Percentiles rank a stretch among this genome's conserved stretches.
These are phyloP conservation scores for Taxidea taxus DNA, from an alignment of 2,113 vertebrate species.

Conservation along the genomic window DNA sequence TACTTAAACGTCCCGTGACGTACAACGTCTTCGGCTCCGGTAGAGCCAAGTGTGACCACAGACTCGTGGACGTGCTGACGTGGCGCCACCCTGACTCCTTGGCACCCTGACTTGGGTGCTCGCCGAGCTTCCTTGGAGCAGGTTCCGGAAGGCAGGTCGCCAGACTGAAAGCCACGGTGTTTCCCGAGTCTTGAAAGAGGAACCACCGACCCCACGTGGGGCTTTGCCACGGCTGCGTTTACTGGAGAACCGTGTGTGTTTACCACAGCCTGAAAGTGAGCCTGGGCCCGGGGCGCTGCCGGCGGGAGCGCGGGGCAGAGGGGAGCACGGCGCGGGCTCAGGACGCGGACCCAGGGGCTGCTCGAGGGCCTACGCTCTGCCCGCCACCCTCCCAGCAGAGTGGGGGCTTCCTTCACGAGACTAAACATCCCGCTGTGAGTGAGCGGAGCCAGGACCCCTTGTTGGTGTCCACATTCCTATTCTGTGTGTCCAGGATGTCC, in stretches of 20 bases:
- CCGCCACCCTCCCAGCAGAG: fast-evolving
- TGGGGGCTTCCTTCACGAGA: fast-evolving
- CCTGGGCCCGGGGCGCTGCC: neutral
- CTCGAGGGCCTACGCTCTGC: neutral
- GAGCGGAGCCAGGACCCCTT: fast-evolving
- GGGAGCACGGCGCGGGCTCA: fast-evolving
- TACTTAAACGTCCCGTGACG: fast-evolving
- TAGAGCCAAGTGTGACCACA: fast-evolving
- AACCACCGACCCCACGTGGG: fast-evolving
- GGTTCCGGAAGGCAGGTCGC: neutral
- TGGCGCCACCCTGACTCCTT: neutral
- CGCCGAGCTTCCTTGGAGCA: neutral
- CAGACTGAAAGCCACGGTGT: fast-evolving
- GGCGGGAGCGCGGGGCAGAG: fast-evolving
- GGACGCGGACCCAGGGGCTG: fast-evolving
- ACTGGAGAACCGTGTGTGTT: fast-evolving
- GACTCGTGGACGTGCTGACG: fast-evolving
- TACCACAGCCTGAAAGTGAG: too few species aligned
- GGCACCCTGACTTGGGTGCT: neutral
- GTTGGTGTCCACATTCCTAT: fast-evolving
- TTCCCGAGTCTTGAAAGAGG: neutral
- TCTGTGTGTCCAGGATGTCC: fast-evolving
- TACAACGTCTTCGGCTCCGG: fast-evolving
- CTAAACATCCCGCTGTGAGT: fast-evolving
- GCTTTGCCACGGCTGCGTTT: neutral